Base-by-base conservation (phyloP, 2,888 invertebrate genomes). In the Brachypterus glaber region DNA sequence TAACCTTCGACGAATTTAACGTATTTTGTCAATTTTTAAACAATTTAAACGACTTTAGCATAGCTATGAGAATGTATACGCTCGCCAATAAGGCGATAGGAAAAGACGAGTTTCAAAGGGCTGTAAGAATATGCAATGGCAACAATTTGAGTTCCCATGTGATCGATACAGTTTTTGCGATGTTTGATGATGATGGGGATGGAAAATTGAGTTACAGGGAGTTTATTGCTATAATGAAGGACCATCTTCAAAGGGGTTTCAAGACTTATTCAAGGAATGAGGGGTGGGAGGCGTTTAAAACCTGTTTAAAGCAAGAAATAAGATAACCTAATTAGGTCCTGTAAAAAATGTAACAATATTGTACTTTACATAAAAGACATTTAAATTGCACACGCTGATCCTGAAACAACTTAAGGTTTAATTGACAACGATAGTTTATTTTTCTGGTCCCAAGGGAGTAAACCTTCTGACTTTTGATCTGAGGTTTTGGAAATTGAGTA, bases 211-310 rank as follows among this genome's bases (percentile, higher is more conserved):
- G 87, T 56, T 92, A 93, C 63, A 81, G 85, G 60, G 93, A 95
- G 67, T 95, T 95, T 64, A 89, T 95, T 44, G 89, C 88, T 36
- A 90, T 95, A 54, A 93, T 95, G 92, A 89, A 89, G 68, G 92
- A 93, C 64, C 73, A 93, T 27, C 70, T 92, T 39, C 89, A 91
- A 62, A 72, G 93, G 37, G 93, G 93, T 33, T 87, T 91, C 58
- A 88, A 86, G 77, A 81, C 86, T 0, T 81, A 79, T 52, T 76
- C 81, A 29, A 82, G 83, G 62, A 80, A 78, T 50, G 86, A 86
- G 64, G 85, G 85, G 15, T 89, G 87, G 87, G 84, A 87, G 43
- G 82, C 84, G 5, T 90, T 90, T 69, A 89, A 86, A 59, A 71
- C 74, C 11, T 91, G 91, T 60, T 74, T 91, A 29, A 83, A 84